Evolutionary conservation across 2,797 vertebrate species (phyloP).

Genomic region (Brachyrhaphis roseni): DNA sequence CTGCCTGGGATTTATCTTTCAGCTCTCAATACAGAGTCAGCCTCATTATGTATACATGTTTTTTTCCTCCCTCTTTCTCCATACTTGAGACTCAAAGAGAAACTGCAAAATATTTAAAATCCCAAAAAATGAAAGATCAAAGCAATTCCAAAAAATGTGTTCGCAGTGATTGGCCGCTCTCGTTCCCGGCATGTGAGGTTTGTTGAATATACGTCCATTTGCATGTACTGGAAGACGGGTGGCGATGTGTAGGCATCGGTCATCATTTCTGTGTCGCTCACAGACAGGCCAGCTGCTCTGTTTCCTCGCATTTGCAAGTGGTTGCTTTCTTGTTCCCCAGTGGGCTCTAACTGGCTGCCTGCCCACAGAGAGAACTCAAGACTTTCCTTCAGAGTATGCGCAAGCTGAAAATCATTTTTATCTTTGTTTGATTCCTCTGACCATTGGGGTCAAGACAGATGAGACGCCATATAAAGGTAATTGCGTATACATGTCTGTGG

Average conservation of each 20-base stretch:
- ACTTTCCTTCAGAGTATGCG: conserved; percentile 34
- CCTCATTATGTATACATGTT: conserved; percentile 12
- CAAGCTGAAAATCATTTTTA: conserved; percentile 52
- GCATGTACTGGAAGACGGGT: conserved; percentile 7
- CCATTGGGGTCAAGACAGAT: conserved; percentile 53
- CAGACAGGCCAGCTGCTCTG: conserved; percentile 29
- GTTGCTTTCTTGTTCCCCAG: conserved; percentile 39
- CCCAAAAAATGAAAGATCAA: background rate
- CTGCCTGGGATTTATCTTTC: conserved; percentile 44
- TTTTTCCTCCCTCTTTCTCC: background rate
- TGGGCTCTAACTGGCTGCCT: conserved; percentile 21
- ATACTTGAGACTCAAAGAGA: conserved; percentile 21
- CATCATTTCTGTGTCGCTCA: conserved; percentile 24
- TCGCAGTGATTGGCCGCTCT: background rate
- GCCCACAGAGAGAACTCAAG: conserved; percentile 34
- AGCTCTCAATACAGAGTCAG: conserved; percentile 31
- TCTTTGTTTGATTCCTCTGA: conserved; percentile 62
- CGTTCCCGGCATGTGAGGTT: conserved; percentile 4
- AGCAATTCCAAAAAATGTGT: conserved; percentile 10
- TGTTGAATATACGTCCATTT: background rate
- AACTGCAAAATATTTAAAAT: conserved; percentile 11
- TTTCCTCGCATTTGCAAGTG: conserved; percentile 51
- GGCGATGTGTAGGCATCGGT: conserved; percentile 18
- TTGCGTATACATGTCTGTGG: conserved; percentile 27
- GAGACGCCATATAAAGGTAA: conserved; percentile 49